Percentiles rank a stretch among this genome's conserved stretches.
These are phyloP conservation scores for Archilochus colubris DNA, from an alignment of 2,113 vertebrate species.

Conservation along the genomic window DNA sequence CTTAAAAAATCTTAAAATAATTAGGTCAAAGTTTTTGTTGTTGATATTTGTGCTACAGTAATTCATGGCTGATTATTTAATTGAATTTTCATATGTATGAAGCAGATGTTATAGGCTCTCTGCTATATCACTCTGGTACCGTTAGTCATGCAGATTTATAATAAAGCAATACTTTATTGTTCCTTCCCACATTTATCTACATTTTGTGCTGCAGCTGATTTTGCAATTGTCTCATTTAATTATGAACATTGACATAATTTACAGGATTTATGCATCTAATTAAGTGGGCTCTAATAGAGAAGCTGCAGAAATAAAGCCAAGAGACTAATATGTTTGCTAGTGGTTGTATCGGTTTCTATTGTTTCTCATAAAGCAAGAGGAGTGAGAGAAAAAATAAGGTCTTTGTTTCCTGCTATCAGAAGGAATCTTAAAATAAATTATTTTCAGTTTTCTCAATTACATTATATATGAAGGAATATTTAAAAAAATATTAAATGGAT, in stretches of 20 bases:
- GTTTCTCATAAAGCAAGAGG: constrained; percentile 4
- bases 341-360: constrained; percentile 14
- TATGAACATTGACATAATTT: constrained; percentile 65
- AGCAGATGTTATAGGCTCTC: constrained; percentile 69
- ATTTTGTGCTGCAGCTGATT: constrained; percentile 53
- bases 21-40: constrained; percentile 65
- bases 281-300: constrained; percentile 45
- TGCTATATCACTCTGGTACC: constrained; percentile 44
- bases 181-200: constrained; percentile 62
- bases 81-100: constrained; percentile 76
- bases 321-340: constrained; percentile 42
- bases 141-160: constrained; percentile 69
- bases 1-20: constrained; percentile 69
- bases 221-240: constrained; percentile 69
- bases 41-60: constrained; percentile 63
- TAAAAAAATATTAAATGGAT: background rate
- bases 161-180: constrained; percentile 28
- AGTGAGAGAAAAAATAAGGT: background rate
- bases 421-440: background rate
- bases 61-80: constrained; percentile 73
- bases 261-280: constrained; percentile 66
- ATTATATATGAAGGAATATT: background rate
- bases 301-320: constrained; percentile 44
- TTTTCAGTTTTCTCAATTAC: background rate
- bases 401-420: background rate